Conservation (phyloP, 2,888 invertebrate species). For the Toxonevra muliebris region DNA sequence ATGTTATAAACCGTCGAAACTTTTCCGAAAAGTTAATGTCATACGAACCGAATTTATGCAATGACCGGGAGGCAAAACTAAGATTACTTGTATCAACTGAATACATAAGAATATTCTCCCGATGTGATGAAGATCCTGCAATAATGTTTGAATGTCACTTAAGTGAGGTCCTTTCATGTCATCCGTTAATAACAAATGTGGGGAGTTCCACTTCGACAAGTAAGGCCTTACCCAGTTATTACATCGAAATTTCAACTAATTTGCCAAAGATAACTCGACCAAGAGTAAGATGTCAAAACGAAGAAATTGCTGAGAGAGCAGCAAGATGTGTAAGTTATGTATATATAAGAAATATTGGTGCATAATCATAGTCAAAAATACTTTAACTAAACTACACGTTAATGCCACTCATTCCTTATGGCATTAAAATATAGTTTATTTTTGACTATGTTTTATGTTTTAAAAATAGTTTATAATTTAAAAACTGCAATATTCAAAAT, state of each 20-base stretch:
- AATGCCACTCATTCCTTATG: too few relatives aligned
- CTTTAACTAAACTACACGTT: too few relatives aligned
- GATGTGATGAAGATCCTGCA: constrained; percentile 59
- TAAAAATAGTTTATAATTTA: too few relatives aligned
- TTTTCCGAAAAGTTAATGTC: constrained; percentile 84
- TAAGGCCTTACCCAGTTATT: constrained; percentile 52
- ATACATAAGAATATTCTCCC: constrained; percentile 61
- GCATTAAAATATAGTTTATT: too few relatives aligned
- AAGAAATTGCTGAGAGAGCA: constrained; percentile 70
- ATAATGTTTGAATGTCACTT: constrained; percentile 62
- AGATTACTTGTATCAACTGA: constrained; percentile 63
- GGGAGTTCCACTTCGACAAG: constrained; percentile 43
- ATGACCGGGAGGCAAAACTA: constrained; percentile 71
- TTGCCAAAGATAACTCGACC: constrained; percentile 70
- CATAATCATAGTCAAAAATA: too few relatives aligned
- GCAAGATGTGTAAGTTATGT: constrained; percentile 61
- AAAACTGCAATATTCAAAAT: too few relatives aligned
- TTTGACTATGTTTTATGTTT: too few relatives aligned
- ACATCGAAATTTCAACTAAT: constrained; percentile 65
- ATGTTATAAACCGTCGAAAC: constrained; percentile 76
- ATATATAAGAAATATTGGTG: too few relatives aligned
- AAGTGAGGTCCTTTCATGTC: constrained; percentile 63
- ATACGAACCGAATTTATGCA: constrained; percentile 82
- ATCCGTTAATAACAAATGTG: constrained; percentile 57
- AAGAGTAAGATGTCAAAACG: constrained; percentile 76